A percentile compares a stretch with the other conserved stretches of the same genome.
These are phyloP conservation scores for Clarias magur DNA, from an alignment of 2,113 vertebrate genomes.

Conservation along the genomic window DNA sequence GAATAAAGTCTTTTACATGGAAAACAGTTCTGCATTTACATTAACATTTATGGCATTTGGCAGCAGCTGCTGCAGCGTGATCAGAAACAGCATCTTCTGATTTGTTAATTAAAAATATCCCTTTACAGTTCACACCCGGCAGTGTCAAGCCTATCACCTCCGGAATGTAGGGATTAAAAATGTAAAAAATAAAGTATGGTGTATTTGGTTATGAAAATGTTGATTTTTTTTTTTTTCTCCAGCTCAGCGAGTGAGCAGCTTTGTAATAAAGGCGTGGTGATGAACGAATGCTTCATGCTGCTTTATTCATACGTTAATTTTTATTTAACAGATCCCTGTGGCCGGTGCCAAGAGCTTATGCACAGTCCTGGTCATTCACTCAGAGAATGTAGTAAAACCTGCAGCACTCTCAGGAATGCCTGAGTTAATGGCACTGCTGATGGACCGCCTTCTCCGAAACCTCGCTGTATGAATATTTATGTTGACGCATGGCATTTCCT, in stretches of 20 bases:
- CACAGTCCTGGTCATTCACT: constrained; percentile 1
- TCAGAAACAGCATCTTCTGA: background rate
- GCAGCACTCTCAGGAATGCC: constrained; percentile 47
- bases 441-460: constrained; percentile 19
- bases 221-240: background rate
- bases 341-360: constrained; percentile 43
- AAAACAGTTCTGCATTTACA: background rate
- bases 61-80: background rate
- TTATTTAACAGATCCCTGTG: constrained; percentile 32
- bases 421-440: constrained; percentile 26
- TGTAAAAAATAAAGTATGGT: background rate
- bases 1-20: background rate
- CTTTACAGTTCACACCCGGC: background rate
- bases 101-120: constrained; percentile 22
- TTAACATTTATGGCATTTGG: background rate
- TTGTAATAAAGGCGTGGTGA: constrained; percentile 50
- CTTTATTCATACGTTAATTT: constrained; percentile 12
- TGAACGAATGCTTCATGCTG: constrained; percentile 18
- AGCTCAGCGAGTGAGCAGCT: constrained; percentile 43
- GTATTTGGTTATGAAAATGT: constrained; percentile 12
- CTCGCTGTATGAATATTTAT: constrained; percentile 43
- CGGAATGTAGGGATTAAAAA: background rate
- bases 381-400: constrained; percentile 38
- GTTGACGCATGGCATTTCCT: constrained; percentile 45
- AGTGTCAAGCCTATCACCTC: background rate